These are phyloP conservation scores for Chrysochloris asiatica DNA, from an alignment of 2,113 vertebrate species.

Conservation along the genomic window DNA sequence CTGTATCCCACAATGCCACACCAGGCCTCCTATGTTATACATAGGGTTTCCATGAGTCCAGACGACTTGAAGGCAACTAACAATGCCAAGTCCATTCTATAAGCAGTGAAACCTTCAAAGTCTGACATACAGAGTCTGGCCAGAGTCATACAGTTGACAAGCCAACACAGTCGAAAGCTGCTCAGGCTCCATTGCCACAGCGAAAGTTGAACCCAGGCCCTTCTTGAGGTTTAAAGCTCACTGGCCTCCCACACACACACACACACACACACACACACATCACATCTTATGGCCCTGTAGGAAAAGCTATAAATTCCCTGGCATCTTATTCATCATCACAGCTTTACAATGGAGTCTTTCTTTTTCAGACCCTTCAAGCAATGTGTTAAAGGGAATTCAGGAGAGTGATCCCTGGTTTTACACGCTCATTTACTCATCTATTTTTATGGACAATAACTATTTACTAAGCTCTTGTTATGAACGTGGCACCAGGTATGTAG, in stretches of 20 bases:
- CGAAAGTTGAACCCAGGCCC: not conserved
- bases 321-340: not conserved
- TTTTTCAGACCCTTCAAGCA: constrained; percentile 15
- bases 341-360: constrained; percentile 23
- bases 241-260: no score
- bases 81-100: not conserved
- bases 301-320: not conserved
- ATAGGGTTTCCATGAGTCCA: not conserved
- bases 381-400: not conserved
- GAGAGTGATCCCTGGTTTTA: not conserved
- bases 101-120: not conserved
- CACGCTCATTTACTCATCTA: not conserved
- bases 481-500: accelerated
- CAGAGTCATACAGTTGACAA: not conserved
- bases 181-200: not conserved
- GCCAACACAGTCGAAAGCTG: not conserved
- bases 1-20: no score
- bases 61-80: not conserved
- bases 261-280: no score
- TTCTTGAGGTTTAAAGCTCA: not conserved
- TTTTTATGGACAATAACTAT: not conserved
- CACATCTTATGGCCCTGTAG: not conserved
- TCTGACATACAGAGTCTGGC: not conserved
- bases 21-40: not conserved
- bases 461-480: not conserved